Evolutionary conservation across 2,113 vertebrate species (phyloP).

Genomic region (Himantopus leucocephalus): DNA sequence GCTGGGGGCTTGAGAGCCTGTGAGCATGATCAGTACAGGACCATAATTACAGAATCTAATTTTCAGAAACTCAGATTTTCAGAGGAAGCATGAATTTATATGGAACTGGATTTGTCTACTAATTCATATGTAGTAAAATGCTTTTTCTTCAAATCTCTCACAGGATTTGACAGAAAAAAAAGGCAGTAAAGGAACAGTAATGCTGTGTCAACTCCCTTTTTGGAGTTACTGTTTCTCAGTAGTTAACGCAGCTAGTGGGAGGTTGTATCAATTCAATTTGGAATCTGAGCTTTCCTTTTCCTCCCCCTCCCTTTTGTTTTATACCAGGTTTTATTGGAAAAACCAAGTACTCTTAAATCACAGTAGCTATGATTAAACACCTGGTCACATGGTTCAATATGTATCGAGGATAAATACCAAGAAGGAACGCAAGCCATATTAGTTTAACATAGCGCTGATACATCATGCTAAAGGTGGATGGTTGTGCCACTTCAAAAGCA

Average conservation of each 20-base stretch:
- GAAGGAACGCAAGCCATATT: not conserved
- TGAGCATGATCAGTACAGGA: too few relatives aligned
- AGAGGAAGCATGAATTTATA: not conserved
- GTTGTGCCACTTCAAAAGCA: not conserved
- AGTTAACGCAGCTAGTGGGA: not conserved
- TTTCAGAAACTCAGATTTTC: not conserved
- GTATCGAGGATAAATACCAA: not conserved
- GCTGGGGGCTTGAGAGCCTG: not conserved
- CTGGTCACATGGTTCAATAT: not conserved
- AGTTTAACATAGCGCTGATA: accelerated
- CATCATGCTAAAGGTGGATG: not conserved
- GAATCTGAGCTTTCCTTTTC: not conserved
- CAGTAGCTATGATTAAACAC: not conserved
- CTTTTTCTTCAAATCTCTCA: not conserved
- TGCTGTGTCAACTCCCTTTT: not conserved
- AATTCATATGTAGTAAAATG: not conserved
- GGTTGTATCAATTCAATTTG: not conserved
- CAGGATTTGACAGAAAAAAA: not conserved
- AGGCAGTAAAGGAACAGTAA: not conserved
- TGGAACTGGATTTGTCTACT: not conserved
- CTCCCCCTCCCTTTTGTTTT: not conserved
- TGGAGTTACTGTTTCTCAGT: not conserved
- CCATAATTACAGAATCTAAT: not conserved
- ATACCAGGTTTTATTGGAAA: not conserved
- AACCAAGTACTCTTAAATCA: not conserved